Percentiles rank a stretch among this genome's conserved stretches.
These are phyloP conservation scores for Copidosoma floridanum DNA, from an alignment of 1,140 invertebrate species.

Conservation along the genomic window DNA sequence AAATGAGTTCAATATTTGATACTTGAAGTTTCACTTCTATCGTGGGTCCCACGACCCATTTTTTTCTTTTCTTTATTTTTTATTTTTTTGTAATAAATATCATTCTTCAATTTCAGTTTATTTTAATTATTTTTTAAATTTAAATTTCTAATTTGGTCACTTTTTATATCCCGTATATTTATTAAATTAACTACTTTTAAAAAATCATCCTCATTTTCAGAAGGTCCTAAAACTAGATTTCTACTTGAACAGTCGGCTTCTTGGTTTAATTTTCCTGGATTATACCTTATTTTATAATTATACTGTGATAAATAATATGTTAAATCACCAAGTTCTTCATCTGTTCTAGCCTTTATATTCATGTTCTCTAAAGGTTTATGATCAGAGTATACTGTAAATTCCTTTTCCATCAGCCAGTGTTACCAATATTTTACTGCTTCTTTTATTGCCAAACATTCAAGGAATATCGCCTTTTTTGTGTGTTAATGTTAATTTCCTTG, in stretches of 20 bases:
- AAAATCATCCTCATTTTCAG: neutral
- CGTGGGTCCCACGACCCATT: too few species aligned
- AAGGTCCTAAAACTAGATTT: conserved; percentile 7
- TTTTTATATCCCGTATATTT: neutral
- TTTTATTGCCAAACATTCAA: conserved; percentile 13
- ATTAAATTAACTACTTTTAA: conserved; percentile 5
- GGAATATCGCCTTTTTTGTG: conserved; percentile 4
- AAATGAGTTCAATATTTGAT: too few species aligned
- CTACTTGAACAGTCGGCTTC: conserved; percentile 7
- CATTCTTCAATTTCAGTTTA: neutral
- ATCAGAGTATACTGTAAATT: neutral
- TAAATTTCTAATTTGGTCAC: neutral
- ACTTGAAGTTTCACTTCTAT: too few species aligned
- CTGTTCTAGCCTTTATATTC: conserved; percentile 4
- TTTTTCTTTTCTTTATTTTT: conserved; percentile 1
- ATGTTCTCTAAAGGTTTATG: conserved; percentile 11
- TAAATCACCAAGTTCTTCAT: conserved; percentile 2
- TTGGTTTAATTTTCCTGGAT: conserved; percentile 3
- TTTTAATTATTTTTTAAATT: neutral
- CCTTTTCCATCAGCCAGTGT: neutral
- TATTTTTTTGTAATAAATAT: neutral
- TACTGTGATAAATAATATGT: conserved; percentile 15
- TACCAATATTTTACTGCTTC: conserved; percentile 10
- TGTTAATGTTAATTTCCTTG: conserved; percentile 18
- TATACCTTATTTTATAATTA: conserved; percentile 2